phyloP scores from a whole-genome alignment of 1,140 invertebrate species.

The Tetramorium parvispinum region DNA sequence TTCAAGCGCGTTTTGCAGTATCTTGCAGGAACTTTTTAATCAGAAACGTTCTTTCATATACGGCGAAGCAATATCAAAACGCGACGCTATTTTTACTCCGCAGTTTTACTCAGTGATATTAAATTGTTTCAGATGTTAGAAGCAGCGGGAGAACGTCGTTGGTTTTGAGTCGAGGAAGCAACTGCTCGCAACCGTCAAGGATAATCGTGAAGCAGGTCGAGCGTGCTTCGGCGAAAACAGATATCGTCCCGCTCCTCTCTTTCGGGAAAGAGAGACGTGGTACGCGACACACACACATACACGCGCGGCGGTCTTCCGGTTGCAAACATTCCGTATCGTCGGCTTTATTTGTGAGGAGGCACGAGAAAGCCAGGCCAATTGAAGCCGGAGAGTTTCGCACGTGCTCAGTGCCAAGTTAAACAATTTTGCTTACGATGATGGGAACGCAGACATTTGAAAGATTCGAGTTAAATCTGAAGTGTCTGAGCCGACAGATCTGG shows the following conservation, averaged over 20 bases:
- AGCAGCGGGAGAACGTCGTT: not conserved
- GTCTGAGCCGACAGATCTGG: not conserved
- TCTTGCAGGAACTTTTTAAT: slow-evolving; percentile 24
- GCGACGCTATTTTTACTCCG: not conserved
- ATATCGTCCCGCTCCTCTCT: slow-evolving; percentile 5
- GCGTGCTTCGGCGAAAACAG: slow-evolving; percentile 36
- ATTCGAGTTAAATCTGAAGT: not conserved
- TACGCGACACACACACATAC: not conserved
- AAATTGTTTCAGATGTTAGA: slow-evolving; percentile 25
- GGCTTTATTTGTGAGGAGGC: not conserved
- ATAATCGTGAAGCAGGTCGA: slow-evolving; percentile 54
- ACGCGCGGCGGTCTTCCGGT: not conserved
- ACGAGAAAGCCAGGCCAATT: slow-evolving; percentile 51
- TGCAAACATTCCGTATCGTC: slow-evolving; percentile 10
- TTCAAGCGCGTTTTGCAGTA: not conserved
- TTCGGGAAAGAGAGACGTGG: not conserved
- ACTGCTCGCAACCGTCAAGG: slow-evolving; percentile 20
- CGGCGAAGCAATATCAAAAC: slow-evolving; percentile 5
- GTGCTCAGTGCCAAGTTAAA: slow-evolving; percentile 43
- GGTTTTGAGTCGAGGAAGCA: slow-evolving; percentile 1
- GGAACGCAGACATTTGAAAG: not conserved
- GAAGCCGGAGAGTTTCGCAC: slow-evolving; percentile 40
- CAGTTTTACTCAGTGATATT: slow-evolving; percentile 11
- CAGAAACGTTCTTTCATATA: not conserved
- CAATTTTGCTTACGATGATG: not conserved